Evolutionary conservation across 37 sponge, comb jelly and placozoan species (phyloP), one percentile per base, ranked within the genome.

Genomic region (Cliona cf. orientalis): DNA sequence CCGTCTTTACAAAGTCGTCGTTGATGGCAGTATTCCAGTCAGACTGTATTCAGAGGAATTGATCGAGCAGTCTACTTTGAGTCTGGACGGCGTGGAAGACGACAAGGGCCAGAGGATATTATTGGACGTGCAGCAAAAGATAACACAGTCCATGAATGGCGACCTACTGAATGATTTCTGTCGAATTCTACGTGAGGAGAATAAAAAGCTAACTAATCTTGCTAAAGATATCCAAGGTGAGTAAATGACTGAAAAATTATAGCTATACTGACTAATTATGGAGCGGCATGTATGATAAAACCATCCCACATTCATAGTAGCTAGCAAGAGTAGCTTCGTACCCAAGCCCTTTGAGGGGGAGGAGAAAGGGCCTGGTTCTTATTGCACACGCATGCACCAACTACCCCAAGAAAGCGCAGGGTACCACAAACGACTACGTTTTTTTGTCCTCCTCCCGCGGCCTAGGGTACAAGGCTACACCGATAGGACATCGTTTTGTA

Each of bases 21-120:
- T 29, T 28, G 29, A 42, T 3, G 80, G 68, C 9, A 23, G 23
- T 56, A 11, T 68, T 53, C 66, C 66, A 26, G 67, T 12, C 44
- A 26, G 22, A 3, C 57, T 67, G 6, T 66, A 43, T 23, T 21
- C 55, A 41, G 76, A 76, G 37, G 76, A 58, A 2, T 19, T 76
- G 40, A 76, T 76, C 28, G 61, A 37, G 37, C 40, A 58, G 6
- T 41, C 33, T 1, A 21, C 62, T 4, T 58, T 58, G 25, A 42
- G 40, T 56, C 34, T 28, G 25, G 37, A 39, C 26, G 4, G 7
- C 14, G 21, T 43, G 2, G 25, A 11, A 19, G 37, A 28, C 1
- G 14, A 14, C 29, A 19, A 26, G 61, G 42, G 60, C 22, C 35
- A 40, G 60, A 63, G 76, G 2, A 58, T 25, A 28, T 41, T 21